Evolutionary conservation across 2,797 vertebrate genomes (phyloP).

Genomic region (Cynopterus sphinx): DNA sequence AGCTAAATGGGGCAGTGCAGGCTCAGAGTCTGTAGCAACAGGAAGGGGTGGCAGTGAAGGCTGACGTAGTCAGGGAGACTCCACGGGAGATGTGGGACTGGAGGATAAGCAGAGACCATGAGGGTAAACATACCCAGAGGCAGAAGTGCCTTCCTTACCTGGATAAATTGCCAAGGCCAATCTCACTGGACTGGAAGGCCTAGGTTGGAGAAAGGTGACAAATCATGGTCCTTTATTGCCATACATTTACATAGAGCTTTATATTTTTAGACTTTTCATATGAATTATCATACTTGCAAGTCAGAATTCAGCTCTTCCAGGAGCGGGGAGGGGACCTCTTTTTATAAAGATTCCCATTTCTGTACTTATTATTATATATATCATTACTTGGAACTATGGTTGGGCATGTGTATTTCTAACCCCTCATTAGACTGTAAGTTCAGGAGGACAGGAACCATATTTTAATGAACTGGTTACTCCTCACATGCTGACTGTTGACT

Average conservation of each 20-base stretch:
- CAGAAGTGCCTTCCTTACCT: not conserved
- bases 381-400: not conserved
- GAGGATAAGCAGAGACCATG: not conserved
- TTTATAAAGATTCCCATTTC: not conserved
- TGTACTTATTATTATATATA: not conserved
- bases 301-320: not conserved
- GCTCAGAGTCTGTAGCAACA: not conserved
- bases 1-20: not conserved
- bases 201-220: not conserved
- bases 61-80: not conserved
- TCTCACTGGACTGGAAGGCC: not conserved
- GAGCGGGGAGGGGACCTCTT: not conserved
- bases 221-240: not conserved
- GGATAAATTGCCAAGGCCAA: not conserved
- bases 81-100: not conserved
- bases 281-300: not conserved
- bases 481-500: fast-evolving
- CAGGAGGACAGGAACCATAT: not conserved
- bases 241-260: not conserved
- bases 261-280: not conserved
- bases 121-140: not conserved
- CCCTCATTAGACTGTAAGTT: not conserved
- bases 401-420: not conserved
- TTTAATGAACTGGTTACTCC: not conserved
- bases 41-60: not conserved